phyloP scores from a whole-genome alignment of 2,888 invertebrate genomes.

The Hecatera dysodea region DNA sequence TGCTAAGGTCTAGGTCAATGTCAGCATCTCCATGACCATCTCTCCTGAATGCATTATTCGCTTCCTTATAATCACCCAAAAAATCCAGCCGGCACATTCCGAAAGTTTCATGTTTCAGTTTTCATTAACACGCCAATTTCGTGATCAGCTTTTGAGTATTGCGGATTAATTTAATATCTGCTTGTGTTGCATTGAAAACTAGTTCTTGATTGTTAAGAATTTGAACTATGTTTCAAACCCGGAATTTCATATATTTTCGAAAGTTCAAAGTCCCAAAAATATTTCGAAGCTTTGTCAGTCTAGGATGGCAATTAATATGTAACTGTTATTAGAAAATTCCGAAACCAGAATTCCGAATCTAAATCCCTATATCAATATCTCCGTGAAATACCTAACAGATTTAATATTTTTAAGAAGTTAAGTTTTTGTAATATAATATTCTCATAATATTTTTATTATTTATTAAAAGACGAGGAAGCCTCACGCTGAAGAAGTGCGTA shows the following conservation, averaged over 20 bases:
- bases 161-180: slow-evolving; percentile 8
- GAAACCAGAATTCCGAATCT: not conserved
- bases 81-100: not conserved
- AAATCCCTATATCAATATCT: not conserved
- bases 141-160: slow-evolving; percentile 14
- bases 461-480: not conserved
- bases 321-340: not conserved
- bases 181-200: not conserved
- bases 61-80: not conserved
- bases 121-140: slow-evolving; percentile 4
- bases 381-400: not conserved
- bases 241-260: not conserved
- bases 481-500: not conserved
- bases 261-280: not conserved
- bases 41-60: not conserved
- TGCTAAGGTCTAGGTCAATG: slow-evolving; percentile 65
- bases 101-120: slow-evolving; percentile 5
- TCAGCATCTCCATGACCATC: slow-evolving; percentile 43
- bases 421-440: slow-evolving; percentile 4
- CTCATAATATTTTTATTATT: not conserved
- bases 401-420: slow-evolving; percentile 1
- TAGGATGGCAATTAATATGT: not conserved
- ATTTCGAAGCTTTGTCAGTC: not conserved
- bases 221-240: not conserved
- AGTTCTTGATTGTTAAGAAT: not conserved